These are phyloP conservation scores for Alouatta palliata DNA, from an alignment of 2,113 vertebrate genomes.

Conservation along the genomic window DNA sequence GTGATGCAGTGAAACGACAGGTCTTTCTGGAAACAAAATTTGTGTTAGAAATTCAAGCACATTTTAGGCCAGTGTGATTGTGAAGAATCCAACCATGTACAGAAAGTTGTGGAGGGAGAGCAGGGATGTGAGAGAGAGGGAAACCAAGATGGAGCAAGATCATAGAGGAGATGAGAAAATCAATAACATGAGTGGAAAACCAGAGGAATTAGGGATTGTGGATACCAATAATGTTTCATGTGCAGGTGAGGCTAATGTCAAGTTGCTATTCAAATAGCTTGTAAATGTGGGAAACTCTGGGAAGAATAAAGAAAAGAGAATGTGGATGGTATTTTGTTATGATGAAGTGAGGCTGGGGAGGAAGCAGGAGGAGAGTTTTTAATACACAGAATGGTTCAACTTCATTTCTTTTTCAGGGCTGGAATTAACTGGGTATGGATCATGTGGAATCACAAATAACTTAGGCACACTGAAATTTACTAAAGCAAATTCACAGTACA, in stretches of 20 bases:
- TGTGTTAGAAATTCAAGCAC: neutral
- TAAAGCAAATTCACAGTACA: constrained; percentile 73
- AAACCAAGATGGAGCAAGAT: neutral
- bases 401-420: constrained; percentile 72
- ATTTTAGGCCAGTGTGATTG: neutral
- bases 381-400: neutral
- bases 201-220: neutral
- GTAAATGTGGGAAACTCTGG: neutral
- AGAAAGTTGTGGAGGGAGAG: neutral
- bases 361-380: neutral
- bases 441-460: constrained; percentile 70
- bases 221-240: neutral
- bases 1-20: neutral
- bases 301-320: neutral
- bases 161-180: neutral
- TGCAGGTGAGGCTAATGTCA: neutral
- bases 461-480: constrained; percentile 81
- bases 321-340: neutral
- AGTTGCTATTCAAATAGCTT: neutral
- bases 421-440: constrained; percentile 75
- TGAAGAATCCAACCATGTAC: neutral
- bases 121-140: neutral
- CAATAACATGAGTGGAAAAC: neutral
- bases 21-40: neutral
- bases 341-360: neutral